Base-by-base conservation (phyloP, 2,888 invertebrate species). In the Strigamia maritima region DNA sequence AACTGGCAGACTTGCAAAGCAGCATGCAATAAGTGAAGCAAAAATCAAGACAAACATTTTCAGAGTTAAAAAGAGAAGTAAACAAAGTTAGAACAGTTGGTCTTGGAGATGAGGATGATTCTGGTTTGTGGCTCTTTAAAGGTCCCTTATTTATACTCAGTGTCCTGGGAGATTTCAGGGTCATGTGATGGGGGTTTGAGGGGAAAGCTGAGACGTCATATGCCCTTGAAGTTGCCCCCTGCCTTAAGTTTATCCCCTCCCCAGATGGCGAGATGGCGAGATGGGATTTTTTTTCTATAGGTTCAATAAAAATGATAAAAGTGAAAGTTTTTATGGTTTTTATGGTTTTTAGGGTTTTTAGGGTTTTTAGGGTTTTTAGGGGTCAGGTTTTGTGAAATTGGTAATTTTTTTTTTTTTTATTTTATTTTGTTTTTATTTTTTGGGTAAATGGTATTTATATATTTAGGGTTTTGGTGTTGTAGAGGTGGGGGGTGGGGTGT, bases 141-240 rank as follows among this genome's bases (percentile, higher is more conserved):
- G 26, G 26, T 3, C 65, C 65, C 28, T 26, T 65, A 65, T 65
- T 65, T 65, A 65, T 65, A 65, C 65, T 24, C 65, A 8, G 14
- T n/a, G 49, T 49, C 12, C 8, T 26, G 16, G 49, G 19, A 0
- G 19, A n/a, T n/a, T n/a, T 49, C 49, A 49, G 49, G 49, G 49
- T 49, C 49, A 49, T 49, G n/a, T 14, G 65, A 24, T 65, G 65
- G 24, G 65, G 28, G 65, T 8, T 24, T 65, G 65, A 14, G 65
- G 65, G 65, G 65, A 28, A 65, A 65, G 24, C 26, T 65, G 28
- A 65, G 28, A 65, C 65, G 65, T 65, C 65, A 65, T 14, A 14
- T 26, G 65, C 24, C 65, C 65, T 65, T 65, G 65, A 14, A 65
- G 10, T 65, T 8, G 8, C 65, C 65, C 65, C 65, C 28, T 24